These are phyloP conservation scores for Acrobasis consociella DNA, from an alignment of 2,888 invertebrate genomes.

Conservation along the genomic window DNA sequence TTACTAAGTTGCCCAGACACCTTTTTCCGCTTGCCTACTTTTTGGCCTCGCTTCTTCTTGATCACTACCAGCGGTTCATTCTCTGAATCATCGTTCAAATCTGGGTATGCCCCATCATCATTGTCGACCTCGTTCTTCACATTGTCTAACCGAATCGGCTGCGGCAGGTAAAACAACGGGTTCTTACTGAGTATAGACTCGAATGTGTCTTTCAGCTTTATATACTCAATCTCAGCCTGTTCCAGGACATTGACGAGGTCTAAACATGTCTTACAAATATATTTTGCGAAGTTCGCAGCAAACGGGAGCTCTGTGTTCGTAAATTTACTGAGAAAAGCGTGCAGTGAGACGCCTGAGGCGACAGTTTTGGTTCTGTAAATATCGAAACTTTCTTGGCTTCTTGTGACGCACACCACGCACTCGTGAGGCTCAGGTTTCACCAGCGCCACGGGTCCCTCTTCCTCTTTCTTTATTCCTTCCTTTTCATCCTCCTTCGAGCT, in stretches of 20 bases:
- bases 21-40: conserved; percentile 62
- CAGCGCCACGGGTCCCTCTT: conserved; percentile 39
- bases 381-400: conserved; percentile 51
- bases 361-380: conserved; percentile 50
- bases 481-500: conserved; percentile 39
- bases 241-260: conserved; percentile 68
- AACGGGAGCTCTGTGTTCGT: conserved; percentile 49
- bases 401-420: conserved; percentile 60
- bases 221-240: conserved; percentile 66
- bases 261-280: conserved; percentile 61
- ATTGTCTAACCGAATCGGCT: conserved; percentile 37
- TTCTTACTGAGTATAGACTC: conserved; percentile 67
- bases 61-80: conserved; percentile 67
- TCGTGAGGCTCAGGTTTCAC: conserved; percentile 65
- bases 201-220: conserved; percentile 64
- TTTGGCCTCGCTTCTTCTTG: conserved; percentile 57
- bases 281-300: conserved; percentile 45
- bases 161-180: conserved; percentile 55
- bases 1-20: conserved; percentile 29
- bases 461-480: conserved; percentile 52
- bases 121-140: conserved; percentile 47
- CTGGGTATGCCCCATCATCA: conserved; percentile 13
- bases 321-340: conserved; percentile 56
- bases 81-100: conserved; percentile 47
- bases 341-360: conserved; percentile 52